Evolutionary conservation across 1,140 invertebrate genomes (phyloP), one percentile per base, ranked within the genome.

Genomic region (Cyrtorhinus lividipennis): DNA sequence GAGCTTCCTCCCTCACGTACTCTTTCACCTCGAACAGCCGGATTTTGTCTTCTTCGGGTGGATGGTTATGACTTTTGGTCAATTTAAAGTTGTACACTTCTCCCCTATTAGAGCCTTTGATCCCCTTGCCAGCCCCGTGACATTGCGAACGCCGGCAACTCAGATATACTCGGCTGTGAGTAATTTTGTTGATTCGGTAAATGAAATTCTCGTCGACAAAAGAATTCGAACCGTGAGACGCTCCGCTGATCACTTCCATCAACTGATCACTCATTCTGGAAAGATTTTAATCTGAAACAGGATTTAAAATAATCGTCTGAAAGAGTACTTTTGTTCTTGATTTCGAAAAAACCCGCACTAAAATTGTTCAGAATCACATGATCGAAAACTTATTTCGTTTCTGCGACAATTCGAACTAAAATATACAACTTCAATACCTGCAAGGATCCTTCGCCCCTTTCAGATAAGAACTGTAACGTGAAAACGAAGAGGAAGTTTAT

Each of bases 151-250:
- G 30, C 30, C 30, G 30, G 15, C 30, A 38, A 15, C 30, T 38
- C 30, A 38, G 15, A 38, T 38, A 38, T 15, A 38, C 30, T 38
- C 30, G 5, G 5, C 15, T 38, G 30, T 38, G 5, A 5, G 30
- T 38, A 15, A 38, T 24, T 62, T 62, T 58, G 75, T 78, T 78
- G 75, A 86, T 84, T 87, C 85, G 60, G 88, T 73, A 73, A 87
- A 87, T 2, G 85, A 83, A 71, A 83, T 86, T 69, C 84, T 73
- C 46, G 80, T 75, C 0, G 74, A 70, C 1, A 87, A 72, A 0
- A 75, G 73, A 22, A 74, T 72, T 8, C 5, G 30, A 38, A 5
- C 30, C 30, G 30, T 38, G 30, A 15, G 30, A 38, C 30, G 30
- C 30, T 15, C 30, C 30, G 30, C 30, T 38, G 30, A 38, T 38